These are phyloP conservation scores for Myotis findleyi DNA, from an alignment of 2,797 vertebrate genomes.

Conservation along the genomic window DNA sequence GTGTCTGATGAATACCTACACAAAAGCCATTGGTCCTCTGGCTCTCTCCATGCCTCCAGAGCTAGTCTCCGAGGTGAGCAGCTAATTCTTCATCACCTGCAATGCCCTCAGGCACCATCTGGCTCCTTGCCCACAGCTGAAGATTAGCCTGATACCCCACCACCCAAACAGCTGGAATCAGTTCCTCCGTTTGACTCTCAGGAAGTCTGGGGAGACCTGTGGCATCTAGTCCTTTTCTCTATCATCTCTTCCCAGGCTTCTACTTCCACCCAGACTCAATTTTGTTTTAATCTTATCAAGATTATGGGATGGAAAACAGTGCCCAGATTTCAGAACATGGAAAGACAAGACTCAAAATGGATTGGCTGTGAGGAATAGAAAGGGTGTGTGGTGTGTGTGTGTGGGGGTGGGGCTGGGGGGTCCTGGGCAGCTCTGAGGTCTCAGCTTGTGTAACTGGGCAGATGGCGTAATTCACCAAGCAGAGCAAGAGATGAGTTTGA, in stretches of 20 bases:
- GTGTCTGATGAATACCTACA: not conserved
- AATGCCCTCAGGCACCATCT: not conserved
- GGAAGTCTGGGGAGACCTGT: not conserved
- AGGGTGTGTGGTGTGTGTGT: not conserved
- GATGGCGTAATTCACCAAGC: rapidly evolving
- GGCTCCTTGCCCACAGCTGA: not conserved
- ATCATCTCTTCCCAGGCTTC: not conserved
- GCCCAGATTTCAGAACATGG: not conserved
- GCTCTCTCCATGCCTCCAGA: not conserved
- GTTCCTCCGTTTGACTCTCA: not conserved
- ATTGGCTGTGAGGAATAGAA: not conserved
- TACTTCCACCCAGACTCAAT: not conserved
- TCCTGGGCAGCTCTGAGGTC: not conserved
- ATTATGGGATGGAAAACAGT: not conserved
- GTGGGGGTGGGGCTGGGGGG: rapidly evolving
- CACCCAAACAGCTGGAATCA: not conserved
- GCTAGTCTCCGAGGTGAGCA: not conserved
- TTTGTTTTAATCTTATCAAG: not conserved
- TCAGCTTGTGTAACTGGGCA: not conserved
- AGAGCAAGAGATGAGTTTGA: not conserved
- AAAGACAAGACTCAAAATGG: not conserved
- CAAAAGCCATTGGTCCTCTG: not conserved
- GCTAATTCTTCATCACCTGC: not conserved
- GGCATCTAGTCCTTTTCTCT: not conserved
- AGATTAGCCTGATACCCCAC: not conserved